Base-by-base conservation (phyloP, 2,888 invertebrate species). In the Parthenolecanium corni region DNA sequence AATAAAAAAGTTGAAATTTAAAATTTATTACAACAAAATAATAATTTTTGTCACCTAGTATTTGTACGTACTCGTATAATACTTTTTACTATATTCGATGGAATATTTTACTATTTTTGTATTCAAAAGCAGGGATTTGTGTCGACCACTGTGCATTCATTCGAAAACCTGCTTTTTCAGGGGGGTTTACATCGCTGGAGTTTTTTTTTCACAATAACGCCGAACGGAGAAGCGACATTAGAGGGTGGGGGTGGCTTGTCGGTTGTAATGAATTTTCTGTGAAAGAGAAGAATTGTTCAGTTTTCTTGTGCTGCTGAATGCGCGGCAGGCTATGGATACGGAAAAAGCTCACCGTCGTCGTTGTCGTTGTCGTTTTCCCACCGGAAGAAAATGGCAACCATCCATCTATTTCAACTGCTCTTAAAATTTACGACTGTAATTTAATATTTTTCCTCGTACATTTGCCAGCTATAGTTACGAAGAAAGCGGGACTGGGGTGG, bases 261-360 rank as follows among this genome's bases (percentile, higher is more conserved):
- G 51, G 61, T 47, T 61, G 61, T 61, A 61, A 61, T 61, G 61
- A 61, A 61, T 61, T 61, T 61, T 61, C 61, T 31, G 5, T 61
- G 61, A 61, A 61, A 61, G 61, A 61, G 61, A 61, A 61, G 61
- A 61, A 61, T 61, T 51, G 61, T 61, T 61, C 49, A 38, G 47
- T 61, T 61, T 49, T 61, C 49, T 49, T 42, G 21, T 52, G 16
- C 3, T 51, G 20, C 11, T 49, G 21, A n/a, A 21, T 12, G 16
- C n/a, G 18, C 24, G 31, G 4, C 5, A 31, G 31, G 4, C 5
- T 31, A 9, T 31, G 31, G 31, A 9, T 18, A 24, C 40, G 54
- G 54, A 31, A 54, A 54, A 54, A 54, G 54, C 38, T n/a, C 40
- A 40, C 40, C 54, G n/a, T 9, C 31, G 31, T 18, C 18, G 23